Evolutionary conservation across 2,888 invertebrate species (phyloP), one percentile per base, ranked within the genome.

Genomic region (Ennomos quercinarius): DNA sequence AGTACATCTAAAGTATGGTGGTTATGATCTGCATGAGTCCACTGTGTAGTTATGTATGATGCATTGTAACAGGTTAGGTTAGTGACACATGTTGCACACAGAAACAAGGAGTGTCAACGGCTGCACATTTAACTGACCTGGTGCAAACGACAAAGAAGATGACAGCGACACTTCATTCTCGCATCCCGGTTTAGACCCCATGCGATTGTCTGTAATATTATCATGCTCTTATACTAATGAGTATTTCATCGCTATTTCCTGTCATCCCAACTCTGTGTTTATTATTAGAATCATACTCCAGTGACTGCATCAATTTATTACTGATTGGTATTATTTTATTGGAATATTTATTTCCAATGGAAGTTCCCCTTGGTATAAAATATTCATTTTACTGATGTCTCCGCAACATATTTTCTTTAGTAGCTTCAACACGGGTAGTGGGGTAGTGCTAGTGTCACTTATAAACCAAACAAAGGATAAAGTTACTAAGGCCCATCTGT

Each of bases 61-160:
- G 74, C 64, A 44, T 73, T 68, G 72, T 71, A 74, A 80, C 78
- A 78, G 84, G 91, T 91, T 92, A 78, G 84, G 91, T 91, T 92
- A 92, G 92, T 91, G 88, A 91, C 91, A 89, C 83, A 86, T 84
- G 81, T 86, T 81, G 85, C 89, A 91, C 91, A 91, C 86, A 87
- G 76, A 88, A 84, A 88, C 86, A 80, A 79, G 77, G 68, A 83
- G 82, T 87, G 86, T 89, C 89, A 85, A 86, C 80, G 70, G 87
- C 83, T 81, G 84, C 87, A 91, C 90, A 91, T 86, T 80, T 69
- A 91, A 92, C 93, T 93, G 88, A 93, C 93, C 93, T 93, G 92
- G 90, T 76, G 89, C 85, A 87, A 91, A 92, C 73, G 93, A 87
- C 81, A 93, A 91, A 84, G 92, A 83, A 81, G 91, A 83, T 83